phyloP scores from a whole-genome alignment of 2,113 vertebrate genomes.

The Uropsilus gracilis region DNA sequence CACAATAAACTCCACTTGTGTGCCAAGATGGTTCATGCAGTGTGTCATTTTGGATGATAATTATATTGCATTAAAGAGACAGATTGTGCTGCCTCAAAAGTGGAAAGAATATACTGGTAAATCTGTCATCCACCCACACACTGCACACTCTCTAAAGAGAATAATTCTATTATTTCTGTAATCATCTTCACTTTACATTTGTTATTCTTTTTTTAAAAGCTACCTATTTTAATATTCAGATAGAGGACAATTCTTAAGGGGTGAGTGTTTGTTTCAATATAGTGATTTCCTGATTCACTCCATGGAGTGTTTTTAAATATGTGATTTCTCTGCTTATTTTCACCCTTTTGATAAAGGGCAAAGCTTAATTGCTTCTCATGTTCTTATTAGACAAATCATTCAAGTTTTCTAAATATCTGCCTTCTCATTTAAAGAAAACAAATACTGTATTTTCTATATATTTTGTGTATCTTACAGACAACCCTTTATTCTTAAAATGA shows the following conservation, averaged over 20 bases:
- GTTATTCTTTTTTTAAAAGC: constrained; percentile 10
- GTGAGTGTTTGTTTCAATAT: background rate
- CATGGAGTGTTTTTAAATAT: background rate
- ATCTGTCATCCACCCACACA: constrained; percentile 39
- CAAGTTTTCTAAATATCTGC: constrained; percentile 21
- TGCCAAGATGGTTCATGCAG: constrained; percentile 40
- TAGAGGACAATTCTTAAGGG: background rate
- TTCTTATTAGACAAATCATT: constrained; percentile 47
- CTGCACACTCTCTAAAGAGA: background rate
- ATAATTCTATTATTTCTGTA: constrained; percentile 55
- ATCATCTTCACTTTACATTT: constrained; percentile 50
- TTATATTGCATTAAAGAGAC: constrained; percentile 64
- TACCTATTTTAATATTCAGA: background rate
- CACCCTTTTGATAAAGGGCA: constrained; percentile 16
- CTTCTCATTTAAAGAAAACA: background rate
- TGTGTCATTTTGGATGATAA: constrained; percentile 62
- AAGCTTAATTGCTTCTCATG: background rate
- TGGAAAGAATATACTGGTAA: constrained; percentile 35
- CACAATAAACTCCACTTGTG: constrained; percentile 47
- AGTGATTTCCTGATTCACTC: background rate
- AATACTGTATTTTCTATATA: background rate
- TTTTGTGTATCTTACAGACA: background rate
- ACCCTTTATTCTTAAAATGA: background rate
- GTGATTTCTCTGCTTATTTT: constrained; percentile 5
- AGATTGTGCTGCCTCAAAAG: constrained; percentile 56